Base-by-base conservation (phyloP, 2,797 vertebrate species). In the Eleutherodactylus coqui region DNA sequence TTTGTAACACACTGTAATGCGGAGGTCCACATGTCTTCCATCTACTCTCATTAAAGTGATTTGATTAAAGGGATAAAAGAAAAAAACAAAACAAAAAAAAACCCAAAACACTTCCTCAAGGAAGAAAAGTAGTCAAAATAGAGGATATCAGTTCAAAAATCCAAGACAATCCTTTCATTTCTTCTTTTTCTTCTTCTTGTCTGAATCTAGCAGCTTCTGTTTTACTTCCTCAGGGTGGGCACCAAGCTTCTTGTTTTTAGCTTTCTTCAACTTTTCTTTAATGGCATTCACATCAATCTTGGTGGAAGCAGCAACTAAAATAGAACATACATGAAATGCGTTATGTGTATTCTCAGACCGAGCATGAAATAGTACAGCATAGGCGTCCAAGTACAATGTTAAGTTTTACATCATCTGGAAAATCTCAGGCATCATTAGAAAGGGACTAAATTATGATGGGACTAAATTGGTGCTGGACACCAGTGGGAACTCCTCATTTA, bases 241-340 rank as follows among this genome's bases (percentile, higher is more conserved):
- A 53, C 98, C 98, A 32, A 99, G 94, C 89, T 96, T 99, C 92
- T 97, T 99, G 34, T 90, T 95, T 92, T 98, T 98, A 49, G 97
- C 96, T 87, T 95, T 97, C 90, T 95, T 97, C 76, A 99, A 95
- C 87, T 99, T 99, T 19, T 97, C 96, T 91, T 99, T 99, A 88
- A 99, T 94, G 49, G 94, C 94, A n/a, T 96, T 90, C 24, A 99
- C 94, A 91, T 99, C 96, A 88, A 99, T 94, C 91, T 96, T 97
- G 6, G 93, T 93, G 90, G 97, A 96, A 86, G 91, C 81, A 0
- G 96, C 90, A 77, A 89, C 97, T 98, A 92, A 75, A 51, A 81
- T 89, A 88, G 79, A 67, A 53, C 11, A 85, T 17, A 78, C 13
- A 84, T 34, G n/a, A n/a, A 58, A 43, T 58, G 19, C 49, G 73